Evolutionary conservation across 2,113 vertebrate genomes (phyloP).

Genomic region (Myrmecobius fasciatus): DNA sequence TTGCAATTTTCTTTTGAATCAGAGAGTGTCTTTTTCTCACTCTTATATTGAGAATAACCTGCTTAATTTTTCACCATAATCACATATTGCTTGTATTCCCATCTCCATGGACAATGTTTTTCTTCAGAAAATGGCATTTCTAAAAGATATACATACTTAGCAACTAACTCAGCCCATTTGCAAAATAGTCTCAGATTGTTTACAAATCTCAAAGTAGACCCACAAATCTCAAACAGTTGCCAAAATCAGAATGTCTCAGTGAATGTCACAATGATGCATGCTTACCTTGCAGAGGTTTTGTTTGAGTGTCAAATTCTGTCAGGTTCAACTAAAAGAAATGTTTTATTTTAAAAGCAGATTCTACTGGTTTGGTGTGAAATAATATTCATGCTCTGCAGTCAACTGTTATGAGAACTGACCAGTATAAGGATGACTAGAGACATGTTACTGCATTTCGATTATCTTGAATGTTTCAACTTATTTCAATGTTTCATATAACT

Average conservation of each 20-base stretch:
- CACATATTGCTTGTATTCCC: slow-evolving; percentile 17
- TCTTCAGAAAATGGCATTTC: slow-evolving; percentile 69
- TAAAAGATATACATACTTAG: slow-evolving; percentile 68
- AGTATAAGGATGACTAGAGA: slow-evolving; percentile 51
- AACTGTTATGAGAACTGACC: slow-evolving; percentile 53
- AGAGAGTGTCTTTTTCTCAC: slow-evolving; percentile 25
- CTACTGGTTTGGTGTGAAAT: slow-evolving; percentile 64
- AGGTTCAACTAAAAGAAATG: slow-evolving; percentile 76
- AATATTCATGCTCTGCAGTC: slow-evolving; percentile 59
- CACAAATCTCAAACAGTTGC: slow-evolving; percentile 74
- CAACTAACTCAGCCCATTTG: slow-evolving; percentile 70
- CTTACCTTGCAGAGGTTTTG: slow-evolving; percentile 57
- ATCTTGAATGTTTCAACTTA: slow-evolving; percentile 14
- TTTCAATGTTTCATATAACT: slow-evolving; percentile 38
- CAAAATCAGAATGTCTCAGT: slow-evolving; percentile 72
- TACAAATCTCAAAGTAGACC: slow-evolving; percentile 82
- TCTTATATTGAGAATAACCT: slow-evolving; percentile 44
- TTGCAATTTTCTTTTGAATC: slow-evolving; percentile 31
- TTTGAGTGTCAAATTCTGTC: slow-evolving; percentile 79
- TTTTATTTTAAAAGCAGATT: slow-evolving; percentile 71
- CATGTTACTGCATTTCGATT: slow-evolving; percentile 15
- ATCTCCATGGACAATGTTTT: slow-evolving; percentile 60
- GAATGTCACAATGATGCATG: slow-evolving; percentile 79
- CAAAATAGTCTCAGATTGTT: slow-evolving; percentile 72
- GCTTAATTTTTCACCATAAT: slow-evolving; percentile 26